Conservation (phyloP, 2,797 vertebrate genomes). For the Coregonus suidteri region DNA sequence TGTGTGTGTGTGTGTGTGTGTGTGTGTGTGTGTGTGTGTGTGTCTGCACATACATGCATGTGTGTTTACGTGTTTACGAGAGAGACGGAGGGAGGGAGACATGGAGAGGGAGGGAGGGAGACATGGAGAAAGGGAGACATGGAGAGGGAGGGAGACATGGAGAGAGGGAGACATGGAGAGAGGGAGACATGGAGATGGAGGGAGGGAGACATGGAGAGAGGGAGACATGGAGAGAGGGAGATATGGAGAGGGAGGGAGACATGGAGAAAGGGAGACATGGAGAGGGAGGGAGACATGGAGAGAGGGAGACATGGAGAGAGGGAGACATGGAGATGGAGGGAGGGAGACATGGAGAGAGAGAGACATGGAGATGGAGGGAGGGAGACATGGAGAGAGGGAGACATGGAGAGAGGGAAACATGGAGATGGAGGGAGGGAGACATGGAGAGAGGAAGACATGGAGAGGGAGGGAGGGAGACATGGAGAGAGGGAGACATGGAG, state of each 20-base stretch:
- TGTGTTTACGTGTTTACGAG: no score
- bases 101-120: no score
- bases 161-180: no score
- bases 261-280: constrained; percentile 31
- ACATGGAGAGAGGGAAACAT: constrained; percentile 22
- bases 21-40: constrained; percentile 43
- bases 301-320: no score
- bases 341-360: no score
- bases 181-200: neutral
- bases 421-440: constrained; percentile 52
- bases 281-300: no score
- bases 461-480: constrained; percentile 3
- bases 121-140: no score
- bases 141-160: no score
- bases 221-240: constrained; percentile 23
- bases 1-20: constrained; percentile 34
- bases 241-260: constrained; percentile 33
- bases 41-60: neutral
- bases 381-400: no score
- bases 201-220: constrained; percentile 40
- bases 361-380: no score
- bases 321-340: no score
- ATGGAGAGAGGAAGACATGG: constrained; percentile 32
- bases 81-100: no score
- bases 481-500: constrained; percentile 42